Evolutionary conservation across 2,113 vertebrate genomes (phyloP), one percentile per base, ranked within the genome.

Genomic region (Oreocharis arfaki): DNA sequence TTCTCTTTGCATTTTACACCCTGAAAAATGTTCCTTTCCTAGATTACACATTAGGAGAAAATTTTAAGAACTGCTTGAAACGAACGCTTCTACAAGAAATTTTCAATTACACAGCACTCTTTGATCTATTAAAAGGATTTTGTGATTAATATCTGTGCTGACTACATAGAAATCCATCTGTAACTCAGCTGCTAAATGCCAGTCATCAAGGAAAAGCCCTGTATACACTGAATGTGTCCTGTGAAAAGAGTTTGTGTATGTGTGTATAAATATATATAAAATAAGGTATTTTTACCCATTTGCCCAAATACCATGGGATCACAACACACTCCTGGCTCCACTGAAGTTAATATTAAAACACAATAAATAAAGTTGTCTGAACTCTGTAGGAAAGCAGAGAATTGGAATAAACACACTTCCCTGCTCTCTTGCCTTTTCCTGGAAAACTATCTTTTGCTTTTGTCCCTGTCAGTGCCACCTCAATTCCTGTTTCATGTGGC

Each of bases 401-500:
- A 32, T 76, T 69, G 80, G 65, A 63, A 65, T 28, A 56, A 75
- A 53, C 57, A 49, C 69, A 56, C 24, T 68, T 42, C 67, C 69
- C 69, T 61, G 56, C 64, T 78, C 69, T 37, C 74, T 16, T 50
- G 79, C 74, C 42, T 87, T 68, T n/a, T 95, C 79, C 91, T n/a
- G n/a, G n/a, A n/a, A n/a, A n/a, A n/a, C n/a, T n/a, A n/a, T n/a
- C n/a, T n/a, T n/a, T n/a, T n/a, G n/a, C 41, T 93, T 87, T 77
- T 78, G 61, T 42, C 70, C 52, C 88, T 53, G 67, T 32, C 90
- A 81, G 83, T 79, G 90, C 67, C 91, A 80, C 61, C 44, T 79
- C 74, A 71, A 67, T 35, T 35, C 75, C 90, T 60, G 67, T 80
- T 89, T 89, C 90, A 86, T 83, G 88, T 67, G 93, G 87, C 32